These are phyloP conservation scores for Heliconius hewitsoni DNA, from an alignment of 1,140 invertebrate genomes.

Conservation along the genomic window DNA sequence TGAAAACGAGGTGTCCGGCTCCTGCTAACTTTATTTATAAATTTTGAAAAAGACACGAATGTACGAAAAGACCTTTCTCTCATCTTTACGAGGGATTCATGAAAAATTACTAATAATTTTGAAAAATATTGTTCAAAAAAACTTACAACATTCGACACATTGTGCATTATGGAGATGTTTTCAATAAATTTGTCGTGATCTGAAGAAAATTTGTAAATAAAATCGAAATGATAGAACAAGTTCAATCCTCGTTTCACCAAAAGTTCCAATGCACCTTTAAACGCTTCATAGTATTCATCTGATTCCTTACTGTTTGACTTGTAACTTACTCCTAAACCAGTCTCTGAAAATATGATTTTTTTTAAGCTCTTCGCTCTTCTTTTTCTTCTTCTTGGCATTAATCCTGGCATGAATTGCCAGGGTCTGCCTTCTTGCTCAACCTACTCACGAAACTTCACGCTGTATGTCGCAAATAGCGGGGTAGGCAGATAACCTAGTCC, in stretches of 20 bases:
- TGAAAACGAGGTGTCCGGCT: no score
- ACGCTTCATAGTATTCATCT: slow-evolving; percentile 55
- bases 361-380: no score
- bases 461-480: no score
- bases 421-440: no score
- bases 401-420: not conserved
- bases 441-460: no score
- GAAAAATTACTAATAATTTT: not conserved
- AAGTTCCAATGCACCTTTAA: slow-evolving; percentile 50
- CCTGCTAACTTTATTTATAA: no score
- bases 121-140: not conserved
- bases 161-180: slow-evolving; percentile 47
- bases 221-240: slow-evolving; percentile 48
- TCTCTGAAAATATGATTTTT: slow-evolving; percentile 46
- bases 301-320: slow-evolving; percentile 49
- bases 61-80: no score
- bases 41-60: no score
- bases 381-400: no score
- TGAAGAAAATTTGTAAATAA: slow-evolving; percentile 50
- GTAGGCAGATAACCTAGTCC: no score
- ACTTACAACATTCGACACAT: slow-evolving; percentile 54
- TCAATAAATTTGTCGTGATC: slow-evolving; percentile 42
- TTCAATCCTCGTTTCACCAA: slow-evolving; percentile 51
- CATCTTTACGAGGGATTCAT: no score
- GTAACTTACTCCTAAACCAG: slow-evolving; percentile 49